Conservation (phyloP, 2,113 vertebrate species). For the Rhabdomys dilectus region DNA sequence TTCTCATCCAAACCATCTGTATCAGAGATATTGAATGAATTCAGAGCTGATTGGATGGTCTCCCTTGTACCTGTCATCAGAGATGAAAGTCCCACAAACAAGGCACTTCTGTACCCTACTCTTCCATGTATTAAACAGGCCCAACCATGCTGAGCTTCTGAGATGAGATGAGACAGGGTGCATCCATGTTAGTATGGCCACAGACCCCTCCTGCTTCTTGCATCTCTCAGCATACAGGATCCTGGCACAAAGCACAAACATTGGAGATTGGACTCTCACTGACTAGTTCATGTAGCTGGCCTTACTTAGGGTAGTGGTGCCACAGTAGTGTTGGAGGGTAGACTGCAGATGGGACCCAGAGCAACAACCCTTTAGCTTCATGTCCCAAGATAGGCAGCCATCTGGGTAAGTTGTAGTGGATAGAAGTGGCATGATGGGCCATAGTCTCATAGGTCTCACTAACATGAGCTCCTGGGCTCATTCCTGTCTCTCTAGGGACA, state of each 20-base stretch:
- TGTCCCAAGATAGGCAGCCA: not conserved
- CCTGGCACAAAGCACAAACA: rapidly evolving
- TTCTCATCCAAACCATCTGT: not conserved
- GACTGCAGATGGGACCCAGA: not conserved
- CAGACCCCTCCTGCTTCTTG: rapidly evolving
- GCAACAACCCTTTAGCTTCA: not conserved
- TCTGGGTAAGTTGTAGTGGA: not conserved
- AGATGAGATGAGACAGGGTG: not conserved
- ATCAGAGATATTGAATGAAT: not conserved
- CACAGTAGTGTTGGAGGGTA: not conserved
- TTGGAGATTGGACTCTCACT: not conserved
- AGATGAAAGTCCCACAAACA: not conserved
- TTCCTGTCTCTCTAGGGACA: not conserved
- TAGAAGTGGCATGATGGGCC: too few relatives aligned
- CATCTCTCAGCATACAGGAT: not conserved
- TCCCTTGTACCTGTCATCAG: not conserved
- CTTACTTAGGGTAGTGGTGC: too few relatives aligned
- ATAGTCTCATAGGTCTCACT: too few relatives aligned
- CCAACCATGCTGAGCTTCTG: not conserved
- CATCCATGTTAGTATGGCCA: not conserved
- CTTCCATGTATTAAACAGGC: not conserved
- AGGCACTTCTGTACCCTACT: not conserved
- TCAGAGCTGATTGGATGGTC: not conserved
- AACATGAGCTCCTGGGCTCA: not conserved
- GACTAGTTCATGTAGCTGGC: not conserved